Conservation (phyloP, 2,888 invertebrate species). For the Pharmacophagus antenor region DNA sequence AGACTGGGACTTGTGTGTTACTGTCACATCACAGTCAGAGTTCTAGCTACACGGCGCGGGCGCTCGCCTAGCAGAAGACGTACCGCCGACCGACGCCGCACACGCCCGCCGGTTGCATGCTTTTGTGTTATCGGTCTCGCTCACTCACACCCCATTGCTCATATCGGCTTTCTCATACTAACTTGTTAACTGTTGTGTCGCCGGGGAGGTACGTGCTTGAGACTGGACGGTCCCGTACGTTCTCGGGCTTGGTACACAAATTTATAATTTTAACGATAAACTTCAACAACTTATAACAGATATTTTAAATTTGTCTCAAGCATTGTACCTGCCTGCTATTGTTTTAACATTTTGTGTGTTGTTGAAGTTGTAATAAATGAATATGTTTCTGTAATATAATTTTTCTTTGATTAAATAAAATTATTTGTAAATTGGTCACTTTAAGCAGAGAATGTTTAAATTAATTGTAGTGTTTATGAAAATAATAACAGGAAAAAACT, state of each 20-base stretch:
- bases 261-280: too few species aligned
- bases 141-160: constrained; percentile 21
- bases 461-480: not conserved
- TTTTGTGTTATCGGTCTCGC: constrained; percentile 24
- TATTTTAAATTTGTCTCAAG: constrained; percentile 1
- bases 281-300: too few species aligned
- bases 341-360: constrained; percentile 39
- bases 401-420: not conserved
- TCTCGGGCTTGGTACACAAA: not conserved
- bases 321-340: not conserved
- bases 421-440: too few species aligned
- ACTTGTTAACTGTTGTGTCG: constrained; percentile 8
- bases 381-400: not conserved
- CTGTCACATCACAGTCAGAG: constrained; percentile 96
- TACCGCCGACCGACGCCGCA: constrained; percentile 5
- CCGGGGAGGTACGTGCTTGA: not conserved
- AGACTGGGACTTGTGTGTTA: constrained; percentile 89
- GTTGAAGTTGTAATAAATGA: constrained; percentile 56
- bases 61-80: constrained; percentile 36
- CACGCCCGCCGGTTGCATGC: constrained; percentile 52
- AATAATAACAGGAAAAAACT: too few species aligned
- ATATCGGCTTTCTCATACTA: constrained; percentile 27
- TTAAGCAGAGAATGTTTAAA: not conserved
- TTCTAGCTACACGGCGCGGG: constrained; percentile 89
- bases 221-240: constrained; percentile 39